Conservation (phyloP, 2,888 invertebrate species). For the Ectropis crepuscularia region DNA sequence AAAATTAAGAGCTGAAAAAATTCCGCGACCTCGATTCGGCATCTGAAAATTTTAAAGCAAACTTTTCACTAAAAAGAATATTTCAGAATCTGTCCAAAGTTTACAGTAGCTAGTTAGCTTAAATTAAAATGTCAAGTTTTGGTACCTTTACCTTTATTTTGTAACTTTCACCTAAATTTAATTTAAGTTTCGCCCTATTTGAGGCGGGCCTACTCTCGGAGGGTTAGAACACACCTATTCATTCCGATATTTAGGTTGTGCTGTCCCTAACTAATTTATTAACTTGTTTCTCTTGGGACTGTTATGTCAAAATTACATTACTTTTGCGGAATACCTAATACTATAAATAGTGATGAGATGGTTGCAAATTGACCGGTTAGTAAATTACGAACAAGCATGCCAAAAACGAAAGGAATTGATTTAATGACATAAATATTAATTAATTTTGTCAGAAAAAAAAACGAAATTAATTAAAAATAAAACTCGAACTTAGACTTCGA, state of each 20-base stretch:
- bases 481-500: no score
- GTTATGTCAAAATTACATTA: constrained; percentile 45
- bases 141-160: constrained; percentile 9
- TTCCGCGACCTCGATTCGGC: no score
- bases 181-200: constrained; percentile 14
- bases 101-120: neutral
- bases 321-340: constrained; percentile 34
- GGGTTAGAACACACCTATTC: constrained; percentile 48
- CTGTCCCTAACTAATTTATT: constrained; percentile 54
- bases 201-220: constrained; percentile 44
- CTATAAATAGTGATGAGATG: constrained; percentile 7
- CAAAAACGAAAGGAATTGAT: no score
- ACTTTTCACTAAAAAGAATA: neutral
- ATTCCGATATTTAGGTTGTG: constrained; percentile 55
- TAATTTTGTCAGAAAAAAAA: no score
- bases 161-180: constrained; percentile 16
- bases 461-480: no score
- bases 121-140: constrained; percentile 14
- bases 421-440: no score
- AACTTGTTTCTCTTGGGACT: constrained; percentile 47
- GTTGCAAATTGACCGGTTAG: neutral
- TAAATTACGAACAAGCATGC: neutral
- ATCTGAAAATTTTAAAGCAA: no score
- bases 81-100: constrained; percentile 1
- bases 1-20: no score